These are phyloP conservation scores for Mythimna ferrago DNA, from an alignment of 2,888 invertebrate species.

Conservation along the genomic window DNA sequence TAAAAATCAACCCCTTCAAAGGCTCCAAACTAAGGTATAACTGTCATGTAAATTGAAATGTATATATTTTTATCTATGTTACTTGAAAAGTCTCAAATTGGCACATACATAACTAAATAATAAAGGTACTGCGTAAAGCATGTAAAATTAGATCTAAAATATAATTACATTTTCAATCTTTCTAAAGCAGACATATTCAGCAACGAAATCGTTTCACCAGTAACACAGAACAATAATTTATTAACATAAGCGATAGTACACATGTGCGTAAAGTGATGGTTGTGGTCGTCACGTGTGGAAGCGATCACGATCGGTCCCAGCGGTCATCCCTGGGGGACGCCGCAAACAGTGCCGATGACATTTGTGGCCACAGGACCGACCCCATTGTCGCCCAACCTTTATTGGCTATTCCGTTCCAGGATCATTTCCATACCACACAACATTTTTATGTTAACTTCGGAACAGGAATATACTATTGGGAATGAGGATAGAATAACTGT, in stretches of 20 bases:
- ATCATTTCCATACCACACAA: conserved; percentile 26
- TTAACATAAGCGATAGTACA: conserved; percentile 46
- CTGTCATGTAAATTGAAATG: too few species aligned
- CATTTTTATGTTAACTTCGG: conserved; percentile 16
- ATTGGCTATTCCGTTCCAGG: conserved; percentile 43
- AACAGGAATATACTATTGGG: conserved; percentile 10
- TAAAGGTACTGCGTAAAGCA: too few species aligned
- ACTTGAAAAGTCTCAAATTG: too few species aligned
- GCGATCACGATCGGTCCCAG: conserved; percentile 31
- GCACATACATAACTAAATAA: too few species aligned
- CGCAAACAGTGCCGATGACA: conserved; percentile 40
- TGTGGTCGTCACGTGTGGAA: conserved; percentile 38
- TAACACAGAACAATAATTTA: conserved; percentile 37
- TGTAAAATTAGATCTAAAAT: background rate
- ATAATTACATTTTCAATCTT: background rate
- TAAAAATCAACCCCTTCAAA: too few species aligned
- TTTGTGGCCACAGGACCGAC: conserved; percentile 20
- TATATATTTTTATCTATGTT: too few species aligned
- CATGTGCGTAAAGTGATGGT: conserved; percentile 41
- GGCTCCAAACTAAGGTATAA: too few species aligned
- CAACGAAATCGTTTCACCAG: conserved; percentile 1
- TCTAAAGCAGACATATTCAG: background rate
- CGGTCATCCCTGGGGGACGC: conserved; percentile 32
- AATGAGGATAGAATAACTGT: background rate
- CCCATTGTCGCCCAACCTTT: conserved; percentile 36